Conservation (phyloP, 1,140 invertebrate species). For the Macrosteles quadrilineatus region DNA sequence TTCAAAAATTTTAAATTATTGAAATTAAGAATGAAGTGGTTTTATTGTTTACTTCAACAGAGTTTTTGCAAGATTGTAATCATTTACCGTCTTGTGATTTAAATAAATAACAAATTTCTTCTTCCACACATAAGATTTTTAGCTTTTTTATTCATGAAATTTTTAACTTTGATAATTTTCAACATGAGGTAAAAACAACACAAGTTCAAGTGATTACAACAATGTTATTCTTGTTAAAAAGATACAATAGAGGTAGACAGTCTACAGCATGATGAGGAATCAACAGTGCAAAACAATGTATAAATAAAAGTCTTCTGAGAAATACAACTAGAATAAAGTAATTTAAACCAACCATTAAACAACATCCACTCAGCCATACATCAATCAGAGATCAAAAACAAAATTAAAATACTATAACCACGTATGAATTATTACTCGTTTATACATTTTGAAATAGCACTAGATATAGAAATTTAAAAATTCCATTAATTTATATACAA, state of each 20-base stretch:
- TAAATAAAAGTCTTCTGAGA: conserved; percentile 16
- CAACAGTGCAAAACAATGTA: background rate
- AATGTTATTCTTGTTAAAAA: conserved; percentile 20
- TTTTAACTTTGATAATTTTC: too few species aligned
- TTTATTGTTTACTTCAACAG: too few species aligned
- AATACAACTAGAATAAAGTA: conserved; percentile 7
- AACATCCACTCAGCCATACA: background rate
- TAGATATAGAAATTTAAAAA: conserved; percentile 9
- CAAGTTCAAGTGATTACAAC: conserved; percentile 19
- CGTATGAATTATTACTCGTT: background rate
- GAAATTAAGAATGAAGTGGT: too few species aligned
- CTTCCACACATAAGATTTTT: too few species aligned
- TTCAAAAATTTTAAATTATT: too few species aligned
- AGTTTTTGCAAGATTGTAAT: too few species aligned
- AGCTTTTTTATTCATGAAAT: too few species aligned
- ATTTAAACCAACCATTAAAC: background rate
- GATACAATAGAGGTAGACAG: conserved; percentile 6
- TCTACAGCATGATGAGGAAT: background rate
- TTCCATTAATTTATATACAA: background rate
- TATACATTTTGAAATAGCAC: background rate
- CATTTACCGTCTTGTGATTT: too few species aligned
- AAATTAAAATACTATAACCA: conserved; percentile 7
- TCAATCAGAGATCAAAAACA: conserved; percentile 16
- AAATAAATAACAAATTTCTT: too few species aligned
- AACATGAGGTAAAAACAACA: too few species aligned